Conservation (phyloP, 2,888 invertebrate species). For the Heliconius erato region DNA sequence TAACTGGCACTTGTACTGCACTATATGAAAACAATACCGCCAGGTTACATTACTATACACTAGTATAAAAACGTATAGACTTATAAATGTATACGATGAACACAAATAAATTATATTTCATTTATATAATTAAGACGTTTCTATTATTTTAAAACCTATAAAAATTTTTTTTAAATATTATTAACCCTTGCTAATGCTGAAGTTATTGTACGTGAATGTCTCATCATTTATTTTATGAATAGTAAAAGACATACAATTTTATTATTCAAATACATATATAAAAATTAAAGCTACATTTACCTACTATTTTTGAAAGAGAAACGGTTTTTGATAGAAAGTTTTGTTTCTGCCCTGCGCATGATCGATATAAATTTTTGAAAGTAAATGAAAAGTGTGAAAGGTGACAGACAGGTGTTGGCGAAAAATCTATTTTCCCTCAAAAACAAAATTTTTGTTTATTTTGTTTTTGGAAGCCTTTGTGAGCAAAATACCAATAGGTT, state of each 20-base stretch:
- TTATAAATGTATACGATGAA: neutral
- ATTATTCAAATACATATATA: no score
- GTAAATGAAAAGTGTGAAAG: neutral
- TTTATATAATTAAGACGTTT: neutral
- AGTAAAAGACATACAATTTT: no score
- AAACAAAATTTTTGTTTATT: neutral
- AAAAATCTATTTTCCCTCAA: neutral
- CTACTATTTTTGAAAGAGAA: no score
- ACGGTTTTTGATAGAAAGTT: neutral
- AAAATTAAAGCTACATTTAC: no score
- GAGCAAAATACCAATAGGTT: neutral
- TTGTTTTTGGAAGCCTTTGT: slow-evolving; percentile 6
- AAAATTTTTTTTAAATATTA: neutral
- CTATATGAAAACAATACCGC: neutral
- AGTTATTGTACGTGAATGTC: no score
- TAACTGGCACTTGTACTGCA: neutral
- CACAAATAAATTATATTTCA: neutral
- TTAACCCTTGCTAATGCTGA: no score
- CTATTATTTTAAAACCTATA: neutral
- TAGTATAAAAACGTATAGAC: neutral
- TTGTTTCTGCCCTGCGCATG: neutral
- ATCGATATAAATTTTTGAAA: neutral
- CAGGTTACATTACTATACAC: neutral
- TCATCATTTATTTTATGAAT: no score
- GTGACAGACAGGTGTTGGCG: neutral